phyloP scores from a whole-genome alignment of 2,888 invertebrate genomes.

The Dryocosmus kuriphilus region DNA sequence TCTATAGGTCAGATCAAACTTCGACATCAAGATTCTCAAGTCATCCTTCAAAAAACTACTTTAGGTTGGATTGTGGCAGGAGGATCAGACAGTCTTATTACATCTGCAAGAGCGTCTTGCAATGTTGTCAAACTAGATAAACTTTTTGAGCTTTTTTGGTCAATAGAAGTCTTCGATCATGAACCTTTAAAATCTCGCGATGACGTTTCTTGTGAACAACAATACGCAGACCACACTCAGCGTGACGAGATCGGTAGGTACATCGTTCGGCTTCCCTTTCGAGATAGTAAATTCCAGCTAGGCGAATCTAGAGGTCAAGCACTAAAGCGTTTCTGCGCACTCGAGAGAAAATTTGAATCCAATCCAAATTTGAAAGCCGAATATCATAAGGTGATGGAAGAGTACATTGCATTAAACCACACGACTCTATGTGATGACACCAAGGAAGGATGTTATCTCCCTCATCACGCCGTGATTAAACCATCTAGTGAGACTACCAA shows the following conservation, averaged over 20 bases:
- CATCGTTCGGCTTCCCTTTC: not conserved
- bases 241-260: not conserved
- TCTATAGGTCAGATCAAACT: slow-evolving; percentile 30
- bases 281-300: not conserved
- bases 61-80: slow-evolving; percentile 34
- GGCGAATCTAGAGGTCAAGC: not conserved
- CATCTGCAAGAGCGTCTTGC: not conserved
- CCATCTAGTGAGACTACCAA: slow-evolving; percentile 6
- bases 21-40: not conserved
- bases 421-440: not conserved
- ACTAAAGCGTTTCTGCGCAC: not conserved
- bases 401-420: slow-evolving; percentile 1
- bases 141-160: slow-evolving; percentile 1
- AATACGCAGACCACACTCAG: not conserved
- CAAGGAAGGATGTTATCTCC: slow-evolving; percentile 6
- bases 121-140: slow-evolving; percentile 28
- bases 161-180: not conserved
- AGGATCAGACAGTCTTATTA: not conserved
- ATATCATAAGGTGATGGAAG: not conserved
- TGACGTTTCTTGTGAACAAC: slow-evolving; percentile 3
- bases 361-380: not conserved
- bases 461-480: slow-evolving; percentile 23
- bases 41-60: slow-evolving; percentile 30
- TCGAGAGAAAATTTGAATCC: not conserved
- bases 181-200: too few species aligned